Conservation (phyloP, 1,140 invertebrate genomes). For the Trichonephila clavipes region DNA sequence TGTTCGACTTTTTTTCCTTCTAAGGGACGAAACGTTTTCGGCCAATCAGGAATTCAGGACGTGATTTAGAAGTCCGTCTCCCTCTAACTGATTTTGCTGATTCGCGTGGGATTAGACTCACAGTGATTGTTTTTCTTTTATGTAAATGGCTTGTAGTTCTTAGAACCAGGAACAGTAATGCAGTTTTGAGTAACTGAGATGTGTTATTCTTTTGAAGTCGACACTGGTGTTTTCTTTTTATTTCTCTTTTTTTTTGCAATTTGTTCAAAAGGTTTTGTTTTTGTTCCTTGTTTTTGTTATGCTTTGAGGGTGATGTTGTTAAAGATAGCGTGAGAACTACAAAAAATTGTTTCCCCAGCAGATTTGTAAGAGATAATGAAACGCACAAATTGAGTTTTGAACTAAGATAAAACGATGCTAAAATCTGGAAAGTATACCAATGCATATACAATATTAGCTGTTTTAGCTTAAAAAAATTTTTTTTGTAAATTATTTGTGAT, state of each 20-base stretch:
- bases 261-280: background rate
- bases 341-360: too few species aligned
- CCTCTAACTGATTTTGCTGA: constrained; percentile 40
- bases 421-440: too few species aligned
- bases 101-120: background rate
- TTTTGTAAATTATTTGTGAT: too few species aligned
- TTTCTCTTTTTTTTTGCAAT: background rate
- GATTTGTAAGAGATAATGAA: too few species aligned
- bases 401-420: too few species aligned
- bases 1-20: background rate
- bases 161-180: background rate
- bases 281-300: background rate
- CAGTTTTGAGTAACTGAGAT: background rate
- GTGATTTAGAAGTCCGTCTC: constrained; percentile 7
- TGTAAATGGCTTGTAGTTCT: constrained; percentile 46
- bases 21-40: background rate
- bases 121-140: background rate
- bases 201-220: background rate
- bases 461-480: too few species aligned
- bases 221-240: background rate
- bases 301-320: background rate
- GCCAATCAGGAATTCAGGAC: constrained; percentile 46
- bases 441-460: too few species aligned
- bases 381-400: too few species aligned
- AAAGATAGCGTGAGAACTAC: too few species aligned